A percentile compares a stretch with the other conserved stretches of the same genome.
phyloP scores from a whole-genome alignment of 2,797 vertebrate species.

The Parauchenoglanis punctatus region DNA sequence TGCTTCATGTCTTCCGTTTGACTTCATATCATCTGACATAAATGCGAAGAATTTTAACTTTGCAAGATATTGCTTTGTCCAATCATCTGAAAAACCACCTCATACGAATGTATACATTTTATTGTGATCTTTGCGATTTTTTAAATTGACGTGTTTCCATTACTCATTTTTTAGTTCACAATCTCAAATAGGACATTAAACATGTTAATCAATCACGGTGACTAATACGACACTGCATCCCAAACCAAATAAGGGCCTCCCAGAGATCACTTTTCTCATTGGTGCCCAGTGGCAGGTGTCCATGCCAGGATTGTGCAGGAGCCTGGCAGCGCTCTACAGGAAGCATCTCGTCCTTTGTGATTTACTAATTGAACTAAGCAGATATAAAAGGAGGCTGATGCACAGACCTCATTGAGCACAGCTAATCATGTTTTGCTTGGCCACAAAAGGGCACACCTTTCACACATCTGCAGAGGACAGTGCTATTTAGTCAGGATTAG shows the following conservation, averaged over 20 bases:
- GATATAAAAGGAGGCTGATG: constrained; percentile 38
- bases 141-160: too few species aligned
- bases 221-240: constrained; percentile 5
- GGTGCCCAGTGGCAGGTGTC: constrained; percentile 25
- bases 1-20: too few species aligned
- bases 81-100: too few species aligned
- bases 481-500: constrained; percentile 61
- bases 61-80: too few species aligned
- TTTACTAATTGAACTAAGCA: constrained; percentile 46
- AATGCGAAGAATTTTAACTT: too few species aligned
- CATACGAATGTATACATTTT: too few species aligned
- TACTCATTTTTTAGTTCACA: neutral
- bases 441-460: constrained; percentile 51
- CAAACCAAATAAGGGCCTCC: constrained; percentile 35
- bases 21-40: too few species aligned
- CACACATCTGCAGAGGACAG: constrained; percentile 58
- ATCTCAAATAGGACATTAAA: neutral
- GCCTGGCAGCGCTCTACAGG: constrained; percentile 45
- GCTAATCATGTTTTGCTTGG: constrained; percentile 56
- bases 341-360: constrained; percentile 28
- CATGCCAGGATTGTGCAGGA: constrained; percentile 39
- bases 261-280: constrained; percentile 28
- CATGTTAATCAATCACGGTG: neutral
- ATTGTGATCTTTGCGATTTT: constrained; percentile 1
- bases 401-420: constrained; percentile 38